Percentiles rank a stretch among this genome's conserved stretches.
Conservation (phyloP, 1,140 invertebrate species). For the Diorhabda carinulata region DNA sequence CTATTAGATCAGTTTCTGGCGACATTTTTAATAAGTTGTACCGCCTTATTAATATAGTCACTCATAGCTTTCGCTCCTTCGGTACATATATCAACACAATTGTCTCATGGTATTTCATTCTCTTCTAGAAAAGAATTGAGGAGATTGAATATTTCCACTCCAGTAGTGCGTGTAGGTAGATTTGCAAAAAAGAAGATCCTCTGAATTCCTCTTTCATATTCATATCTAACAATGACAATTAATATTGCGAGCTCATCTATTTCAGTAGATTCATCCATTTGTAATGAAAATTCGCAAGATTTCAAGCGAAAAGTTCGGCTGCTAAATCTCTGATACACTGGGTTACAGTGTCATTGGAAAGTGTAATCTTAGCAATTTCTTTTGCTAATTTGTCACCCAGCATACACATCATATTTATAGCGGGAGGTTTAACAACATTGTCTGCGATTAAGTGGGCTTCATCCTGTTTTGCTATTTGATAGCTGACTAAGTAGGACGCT, state of each 20-base stretch:
- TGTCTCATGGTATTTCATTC: constrained; percentile 34
- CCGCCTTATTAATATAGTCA: constrained; percentile 35
- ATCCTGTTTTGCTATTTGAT: constrained; percentile 13
- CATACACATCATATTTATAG: constrained; percentile 13
- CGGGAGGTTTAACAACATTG: constrained; percentile 17
- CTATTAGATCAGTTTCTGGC: constrained; percentile 35
- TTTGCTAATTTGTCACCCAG: constrained; percentile 20
- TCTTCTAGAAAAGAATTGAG: constrained; percentile 31
- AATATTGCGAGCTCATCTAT: constrained; percentile 23
- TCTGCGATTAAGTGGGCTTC: constrained; percentile 23
- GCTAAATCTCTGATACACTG: constrained; percentile 15
- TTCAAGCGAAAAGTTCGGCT: constrained; percentile 8
- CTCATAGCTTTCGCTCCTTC: constrained; percentile 44
- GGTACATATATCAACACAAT: constrained; percentile 43
- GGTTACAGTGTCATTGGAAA: constrained; percentile 21
- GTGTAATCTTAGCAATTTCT: constrained; percentile 15
- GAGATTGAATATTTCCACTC: constrained; percentile 36
- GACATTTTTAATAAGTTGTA: constrained; percentile 37
- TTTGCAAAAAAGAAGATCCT: constrained; percentile 16
- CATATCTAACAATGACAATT: constrained; percentile 22
- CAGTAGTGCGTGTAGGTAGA: constrained; percentile 13
- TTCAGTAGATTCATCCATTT: constrained; percentile 26
- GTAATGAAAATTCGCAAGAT: constrained; percentile 14
- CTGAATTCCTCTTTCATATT: constrained; percentile 10
- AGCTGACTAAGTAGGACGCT: constrained; percentile 17